Conservation (phyloP, 2,113 vertebrate species). For the Progne subis region DNA sequence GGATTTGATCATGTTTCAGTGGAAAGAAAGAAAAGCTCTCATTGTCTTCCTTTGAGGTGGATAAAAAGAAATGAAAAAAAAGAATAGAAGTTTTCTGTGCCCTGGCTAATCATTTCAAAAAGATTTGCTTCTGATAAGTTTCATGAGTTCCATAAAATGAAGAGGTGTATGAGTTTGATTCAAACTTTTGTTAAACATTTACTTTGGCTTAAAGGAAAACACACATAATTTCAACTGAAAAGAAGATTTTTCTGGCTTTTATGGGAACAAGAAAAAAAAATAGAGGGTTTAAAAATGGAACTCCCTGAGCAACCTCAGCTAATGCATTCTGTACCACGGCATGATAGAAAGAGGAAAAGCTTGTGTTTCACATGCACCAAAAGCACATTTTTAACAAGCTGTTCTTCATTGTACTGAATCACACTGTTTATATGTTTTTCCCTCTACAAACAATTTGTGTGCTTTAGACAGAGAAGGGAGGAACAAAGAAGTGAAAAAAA, state of each 20-base stretch:
- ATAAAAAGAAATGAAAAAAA: not conserved
- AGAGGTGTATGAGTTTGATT: not conserved
- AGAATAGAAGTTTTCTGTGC: not conserved
- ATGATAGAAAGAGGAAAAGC: not conserved
- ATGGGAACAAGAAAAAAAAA: not conserved
- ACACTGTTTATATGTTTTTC: constrained; percentile 9
- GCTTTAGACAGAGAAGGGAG: not conserved
- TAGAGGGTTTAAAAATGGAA: not conserved
- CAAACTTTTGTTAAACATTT: not conserved
- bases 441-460: constrained; percentile 4
- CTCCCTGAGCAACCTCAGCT: not conserved
- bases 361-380: not conserved
- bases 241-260: not conserved
- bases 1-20: not conserved
- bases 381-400: constrained; percentile 42
- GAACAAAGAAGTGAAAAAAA: constrained; percentile 20
- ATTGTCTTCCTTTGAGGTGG: not conserved
- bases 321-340: not conserved
- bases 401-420: constrained; percentile 24
- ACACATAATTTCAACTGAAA: not conserved
- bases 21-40: not conserved
- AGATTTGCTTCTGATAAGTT: not conserved
- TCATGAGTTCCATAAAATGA: not conserved
- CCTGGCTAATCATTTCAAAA: not conserved
- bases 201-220: not conserved